Conservation (phyloP, 2,888 invertebrate genomes). For the Nematopogon swammerdamellus region DNA sequence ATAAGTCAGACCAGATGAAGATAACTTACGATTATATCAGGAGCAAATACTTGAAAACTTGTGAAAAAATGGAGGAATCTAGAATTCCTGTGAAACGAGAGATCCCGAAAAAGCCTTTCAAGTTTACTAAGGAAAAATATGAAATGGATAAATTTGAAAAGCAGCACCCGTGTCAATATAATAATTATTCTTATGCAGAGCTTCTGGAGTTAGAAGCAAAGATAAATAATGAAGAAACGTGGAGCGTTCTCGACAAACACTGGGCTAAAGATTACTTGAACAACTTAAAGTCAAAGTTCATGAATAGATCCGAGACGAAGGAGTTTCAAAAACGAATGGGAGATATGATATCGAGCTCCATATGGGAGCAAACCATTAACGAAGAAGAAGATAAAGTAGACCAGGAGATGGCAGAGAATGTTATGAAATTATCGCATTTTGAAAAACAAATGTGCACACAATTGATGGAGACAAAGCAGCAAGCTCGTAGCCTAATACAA, state of each 20-base stretch:
- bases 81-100: constrained; percentile 18
- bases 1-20: constrained; percentile 40
- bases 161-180: constrained; percentile 30
- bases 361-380: constrained; percentile 51
- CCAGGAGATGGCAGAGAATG: constrained; percentile 47
- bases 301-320: constrained; percentile 34
- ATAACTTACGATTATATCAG: constrained; percentile 36
- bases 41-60: constrained; percentile 36
- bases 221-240: constrained; percentile 22
- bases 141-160: constrained; percentile 35
- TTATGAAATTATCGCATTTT: constrained; percentile 59
- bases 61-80: constrained; percentile 28
- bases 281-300: constrained; percentile 39
- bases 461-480: constrained; percentile 58
- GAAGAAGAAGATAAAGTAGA: constrained; percentile 53
- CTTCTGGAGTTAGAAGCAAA: constrained; percentile 30
- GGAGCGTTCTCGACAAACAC: constrained; percentile 25
- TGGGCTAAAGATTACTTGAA: constrained; percentile 48
- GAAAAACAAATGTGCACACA: constrained; percentile 65
- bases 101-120: constrained; percentile 14
- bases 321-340: constrained; percentile 48
- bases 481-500: constrained; percentile 50
- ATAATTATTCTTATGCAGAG: constrained; percentile 39
- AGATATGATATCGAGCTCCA: constrained; percentile 37
- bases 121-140: constrained; percentile 20